Evolutionary conservation across 2,113 vertebrate species (phyloP).

Genomic region (Anguilla japonica): DNA sequence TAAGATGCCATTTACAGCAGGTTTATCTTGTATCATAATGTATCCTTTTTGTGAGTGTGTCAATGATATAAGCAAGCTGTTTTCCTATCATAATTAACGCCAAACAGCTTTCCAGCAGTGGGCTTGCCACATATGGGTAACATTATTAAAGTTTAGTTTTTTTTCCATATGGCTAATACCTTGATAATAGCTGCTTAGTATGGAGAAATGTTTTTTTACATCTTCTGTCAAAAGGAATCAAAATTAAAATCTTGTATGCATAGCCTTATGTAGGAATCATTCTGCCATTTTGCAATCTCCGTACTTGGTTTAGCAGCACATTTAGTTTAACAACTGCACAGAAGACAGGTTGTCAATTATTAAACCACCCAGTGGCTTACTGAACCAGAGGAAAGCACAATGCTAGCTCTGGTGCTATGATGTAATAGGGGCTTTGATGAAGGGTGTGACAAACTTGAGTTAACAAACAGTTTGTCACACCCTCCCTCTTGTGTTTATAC

Average conservation of each 20-base stretch:
- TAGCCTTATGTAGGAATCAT: neutral
- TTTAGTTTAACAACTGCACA: too few species aligned
- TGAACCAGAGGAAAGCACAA: neutral
- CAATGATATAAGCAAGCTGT: too few species aligned
- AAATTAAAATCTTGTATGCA: neutral
- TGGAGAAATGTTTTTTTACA: neutral
- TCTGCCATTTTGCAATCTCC: neutral
- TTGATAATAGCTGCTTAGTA: neutral
- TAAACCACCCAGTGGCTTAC: neutral
- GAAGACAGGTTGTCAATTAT: too few species aligned
- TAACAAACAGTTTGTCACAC: constrained; percentile 35
- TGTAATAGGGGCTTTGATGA: constrained; percentile 10
- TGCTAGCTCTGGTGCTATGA: neutral
- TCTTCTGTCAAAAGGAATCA: neutral
- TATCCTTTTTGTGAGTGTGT: too few species aligned
- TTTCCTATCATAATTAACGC: too few species aligned
- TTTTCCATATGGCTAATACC: neutral
- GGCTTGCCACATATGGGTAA: neutral
- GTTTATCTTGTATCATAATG: too few species aligned
- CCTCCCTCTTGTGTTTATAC: constrained; percentile 18
- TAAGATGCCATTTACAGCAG: too few species aligned
- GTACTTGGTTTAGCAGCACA: too few species aligned
- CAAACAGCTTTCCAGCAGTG: too few species aligned
- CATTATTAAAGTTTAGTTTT: neutral
- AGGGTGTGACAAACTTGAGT: neutral